Conservation (phyloP, 2,113 vertebrate genomes). For the Scortum barcoo region DNA sequence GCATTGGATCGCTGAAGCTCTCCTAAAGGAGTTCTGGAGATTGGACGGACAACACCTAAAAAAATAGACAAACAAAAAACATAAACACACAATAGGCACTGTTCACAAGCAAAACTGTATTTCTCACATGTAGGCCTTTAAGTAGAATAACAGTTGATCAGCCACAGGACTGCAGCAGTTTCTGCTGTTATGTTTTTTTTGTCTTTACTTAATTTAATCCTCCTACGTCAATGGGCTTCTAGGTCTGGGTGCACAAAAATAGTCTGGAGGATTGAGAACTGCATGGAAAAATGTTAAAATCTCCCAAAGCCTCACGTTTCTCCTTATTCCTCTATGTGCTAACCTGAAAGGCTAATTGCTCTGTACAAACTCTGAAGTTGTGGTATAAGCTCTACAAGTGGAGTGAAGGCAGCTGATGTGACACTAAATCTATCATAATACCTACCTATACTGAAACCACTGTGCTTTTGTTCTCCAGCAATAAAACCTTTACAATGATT, state of each 20-base stretch:
- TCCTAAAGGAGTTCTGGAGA: conserved; percentile 86
- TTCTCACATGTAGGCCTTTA: neutral
- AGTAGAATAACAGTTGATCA: neutral
- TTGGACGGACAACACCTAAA: conserved; percentile 87
- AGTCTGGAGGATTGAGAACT: conserved; percentile 45
- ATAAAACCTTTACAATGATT: neutral
- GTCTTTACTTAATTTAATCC: conserved; percentile 38
- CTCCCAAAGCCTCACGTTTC: conserved; percentile 38
- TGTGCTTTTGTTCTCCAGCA: neutral
- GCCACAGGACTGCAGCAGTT: conserved; percentile 17
- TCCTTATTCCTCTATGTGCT: conserved; percentile 16
- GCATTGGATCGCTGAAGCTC: conserved; percentile 89
- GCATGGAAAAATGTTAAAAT: conserved; percentile 36
- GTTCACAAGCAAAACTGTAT: neutral
- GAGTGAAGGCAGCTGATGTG: neutral
- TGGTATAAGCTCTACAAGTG: conserved; percentile 3
- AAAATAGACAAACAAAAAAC: neutral
- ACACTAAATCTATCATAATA: neutral
- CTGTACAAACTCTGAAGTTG: conserved; percentile 24
- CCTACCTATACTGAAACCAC: neutral
- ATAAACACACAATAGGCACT: conserved; percentile 8
- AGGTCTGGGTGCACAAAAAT: conserved; percentile 36
- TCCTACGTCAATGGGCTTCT: conserved; percentile 28
- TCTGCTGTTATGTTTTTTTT: conserved; percentile 22
- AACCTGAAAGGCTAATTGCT: conserved; percentile 38